Evolutionary conservation across 2,113 vertebrate genomes (phyloP).

Genomic region (Elanoides forficatus): DNA sequence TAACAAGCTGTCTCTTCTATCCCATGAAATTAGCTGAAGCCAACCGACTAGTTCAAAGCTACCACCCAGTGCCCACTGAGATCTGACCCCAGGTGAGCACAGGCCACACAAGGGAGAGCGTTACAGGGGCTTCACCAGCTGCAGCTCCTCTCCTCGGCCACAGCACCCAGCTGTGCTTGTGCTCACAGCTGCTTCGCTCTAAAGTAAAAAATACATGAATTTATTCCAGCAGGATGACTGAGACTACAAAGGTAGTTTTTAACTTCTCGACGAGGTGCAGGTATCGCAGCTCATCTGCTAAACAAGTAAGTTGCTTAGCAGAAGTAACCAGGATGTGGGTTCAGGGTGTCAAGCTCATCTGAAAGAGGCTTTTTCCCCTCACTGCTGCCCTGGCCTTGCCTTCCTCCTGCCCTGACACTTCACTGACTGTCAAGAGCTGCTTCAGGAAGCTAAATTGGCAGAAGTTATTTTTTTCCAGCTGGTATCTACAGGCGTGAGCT

Average conservation of each 20-base stretch:
- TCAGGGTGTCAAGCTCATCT: neutral
- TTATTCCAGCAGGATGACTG: neutral
- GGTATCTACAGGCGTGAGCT: neutral
- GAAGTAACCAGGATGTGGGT: neutral
- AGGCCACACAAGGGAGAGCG: fast-evolving
- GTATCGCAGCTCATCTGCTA: fast-evolving
- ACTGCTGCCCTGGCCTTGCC: neutral
- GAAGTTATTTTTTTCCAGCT: neutral
- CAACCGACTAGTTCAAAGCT: neutral
- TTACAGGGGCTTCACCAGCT: neutral
- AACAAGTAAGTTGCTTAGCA: neutral
- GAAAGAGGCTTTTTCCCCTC: neutral
- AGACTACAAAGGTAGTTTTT: fast-evolving
- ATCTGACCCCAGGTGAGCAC: neutral
- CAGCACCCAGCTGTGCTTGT: neutral
- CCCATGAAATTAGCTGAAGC: neutral
- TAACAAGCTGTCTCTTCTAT: neutral
- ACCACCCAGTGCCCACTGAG: fast-evolving
- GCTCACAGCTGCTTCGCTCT: neutral
- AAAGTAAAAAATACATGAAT: fast-evolving
- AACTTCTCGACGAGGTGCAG: fast-evolving
- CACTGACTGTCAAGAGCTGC: neutral
- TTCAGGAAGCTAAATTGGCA: neutral
- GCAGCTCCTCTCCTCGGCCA: neutral
- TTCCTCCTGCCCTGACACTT: neutral